Percentiles rank a stretch among this genome's conserved stretches.
These are phyloP conservation scores for Chrysolina americana DNA, from an alignment of 2,888 invertebrate genomes.

Conservation along the genomic window DNA sequence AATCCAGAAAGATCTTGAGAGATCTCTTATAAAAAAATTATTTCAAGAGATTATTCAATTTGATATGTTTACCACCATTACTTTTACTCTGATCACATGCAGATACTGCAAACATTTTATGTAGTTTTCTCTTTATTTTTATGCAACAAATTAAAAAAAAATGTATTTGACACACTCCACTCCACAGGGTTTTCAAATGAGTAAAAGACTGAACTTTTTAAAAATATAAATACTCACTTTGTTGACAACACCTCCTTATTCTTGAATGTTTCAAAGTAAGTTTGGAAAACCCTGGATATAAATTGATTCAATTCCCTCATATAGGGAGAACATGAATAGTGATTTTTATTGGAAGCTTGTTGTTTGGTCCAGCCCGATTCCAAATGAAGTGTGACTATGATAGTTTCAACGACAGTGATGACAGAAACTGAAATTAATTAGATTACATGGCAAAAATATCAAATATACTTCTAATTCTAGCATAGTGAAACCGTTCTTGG, in stretches of 20 bases:
- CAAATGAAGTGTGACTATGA: constrained; percentile 92
- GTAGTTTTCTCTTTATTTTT: too few species aligned
- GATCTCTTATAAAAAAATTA: too few species aligned
- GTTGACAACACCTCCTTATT: constrained; percentile 76
- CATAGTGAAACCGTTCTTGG: too few species aligned
- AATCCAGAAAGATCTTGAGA: too few species aligned
- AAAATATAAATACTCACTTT: constrained; percentile 70
- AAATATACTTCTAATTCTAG: too few species aligned
- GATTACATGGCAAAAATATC: neutral
- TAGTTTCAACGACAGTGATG: constrained; percentile 89
- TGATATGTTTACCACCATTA: too few species aligned
- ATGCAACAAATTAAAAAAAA: too few species aligned
- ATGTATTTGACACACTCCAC: too few species aligned
- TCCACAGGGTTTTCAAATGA: too few species aligned
- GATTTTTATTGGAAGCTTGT: constrained; percentile 58
- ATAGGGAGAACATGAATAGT: constrained; percentile 81
- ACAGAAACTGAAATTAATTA: constrained; percentile 76
- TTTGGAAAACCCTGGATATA: constrained; percentile 78
- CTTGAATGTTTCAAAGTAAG: constrained; percentile 80
- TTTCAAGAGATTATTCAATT: too few species aligned
- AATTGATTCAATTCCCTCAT: constrained; percentile 94
- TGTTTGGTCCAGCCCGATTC: constrained; percentile 74
- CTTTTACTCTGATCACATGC: too few species aligned
- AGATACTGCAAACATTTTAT: too few species aligned
- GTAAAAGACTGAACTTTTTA: neutral